Percentiles rank a stretch among this genome's conserved stretches.
Conservation (phyloP, 2,797 vertebrate species). For the Pipistrellus pipistrellus region DNA sequence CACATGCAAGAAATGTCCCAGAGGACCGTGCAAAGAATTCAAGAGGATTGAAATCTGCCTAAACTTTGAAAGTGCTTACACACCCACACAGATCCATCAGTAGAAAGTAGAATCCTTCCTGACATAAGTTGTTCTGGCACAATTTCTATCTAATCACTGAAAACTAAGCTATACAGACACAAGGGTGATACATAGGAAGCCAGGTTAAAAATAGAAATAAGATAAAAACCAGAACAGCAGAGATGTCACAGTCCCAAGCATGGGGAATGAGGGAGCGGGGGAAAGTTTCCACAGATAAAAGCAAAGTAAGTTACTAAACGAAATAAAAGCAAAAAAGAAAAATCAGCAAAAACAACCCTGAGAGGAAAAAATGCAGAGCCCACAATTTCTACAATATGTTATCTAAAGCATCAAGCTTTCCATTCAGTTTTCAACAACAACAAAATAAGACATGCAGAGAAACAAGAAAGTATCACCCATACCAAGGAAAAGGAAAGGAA, state of each 20-base stretch:
- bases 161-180: neutral
- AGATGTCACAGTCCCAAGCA: neutral
- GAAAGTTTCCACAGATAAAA: neutral
- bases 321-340: neutral
- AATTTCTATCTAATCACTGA: slow-evolving; percentile 9
- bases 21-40: neutral
- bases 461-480: neutral
- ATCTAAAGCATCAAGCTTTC: slow-evolving; percentile 11
- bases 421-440: neutral
- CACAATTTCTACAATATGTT: neutral
- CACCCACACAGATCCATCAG: neutral
- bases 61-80: neutral
- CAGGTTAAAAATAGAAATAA: neutral
- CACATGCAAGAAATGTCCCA: neutral
- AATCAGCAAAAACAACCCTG: neutral
- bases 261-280: neutral
- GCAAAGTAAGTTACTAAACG: neutral
- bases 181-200: neutral
- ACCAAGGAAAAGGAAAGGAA: neutral
- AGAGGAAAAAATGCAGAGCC: neutral
- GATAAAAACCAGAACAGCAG: neutral
- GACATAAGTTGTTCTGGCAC: neutral
- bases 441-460: slow-evolving; percentile 15
- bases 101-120: slow-evolving; percentile 1
- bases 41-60: neutral